phyloP scores from a whole-genome alignment of 2,113 vertebrate genomes.

The Pelodiscus sinensis region DNA sequence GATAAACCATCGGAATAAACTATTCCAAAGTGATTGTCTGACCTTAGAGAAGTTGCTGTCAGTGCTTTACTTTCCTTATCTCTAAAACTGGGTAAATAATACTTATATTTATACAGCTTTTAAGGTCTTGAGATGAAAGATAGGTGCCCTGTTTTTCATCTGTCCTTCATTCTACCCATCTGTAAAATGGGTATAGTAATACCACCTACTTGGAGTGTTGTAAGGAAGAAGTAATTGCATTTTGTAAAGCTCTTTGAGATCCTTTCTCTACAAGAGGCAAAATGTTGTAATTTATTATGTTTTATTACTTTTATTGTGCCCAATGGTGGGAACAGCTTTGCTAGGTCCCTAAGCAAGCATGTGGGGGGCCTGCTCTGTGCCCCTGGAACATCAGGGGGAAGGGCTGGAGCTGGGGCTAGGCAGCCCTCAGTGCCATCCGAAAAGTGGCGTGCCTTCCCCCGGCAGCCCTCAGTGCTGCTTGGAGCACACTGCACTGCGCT shows the following conservation, averaged over 20 bases:
- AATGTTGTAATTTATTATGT: neutral
- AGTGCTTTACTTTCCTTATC: neutral
- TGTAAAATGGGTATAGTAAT: neutral
- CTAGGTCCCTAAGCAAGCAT: no score
- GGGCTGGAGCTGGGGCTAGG: no score
- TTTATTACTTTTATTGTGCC: neutral
- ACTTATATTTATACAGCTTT: neutral
- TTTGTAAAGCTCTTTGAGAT: neutral
- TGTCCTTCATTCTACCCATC: neutral
- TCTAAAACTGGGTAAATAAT: neutral
- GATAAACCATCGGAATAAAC: neutral
- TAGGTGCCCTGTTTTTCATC: neutral
- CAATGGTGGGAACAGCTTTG: neutral
- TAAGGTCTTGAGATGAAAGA: neutral
- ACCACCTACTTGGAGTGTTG: neutral
- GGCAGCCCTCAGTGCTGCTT: no score
- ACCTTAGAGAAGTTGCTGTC: neutral
- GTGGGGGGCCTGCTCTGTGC: no score
- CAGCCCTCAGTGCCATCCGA: no score
- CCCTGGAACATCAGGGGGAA: no score
- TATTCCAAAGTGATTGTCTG: neutral
- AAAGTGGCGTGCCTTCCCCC: no score
- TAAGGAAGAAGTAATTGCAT: neutral
- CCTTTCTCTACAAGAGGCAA: fast-evolving
- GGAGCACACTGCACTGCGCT: no score